phyloP scores from a whole-genome alignment of 1,140 invertebrate species.

The Penaeus chinensis region DNA sequence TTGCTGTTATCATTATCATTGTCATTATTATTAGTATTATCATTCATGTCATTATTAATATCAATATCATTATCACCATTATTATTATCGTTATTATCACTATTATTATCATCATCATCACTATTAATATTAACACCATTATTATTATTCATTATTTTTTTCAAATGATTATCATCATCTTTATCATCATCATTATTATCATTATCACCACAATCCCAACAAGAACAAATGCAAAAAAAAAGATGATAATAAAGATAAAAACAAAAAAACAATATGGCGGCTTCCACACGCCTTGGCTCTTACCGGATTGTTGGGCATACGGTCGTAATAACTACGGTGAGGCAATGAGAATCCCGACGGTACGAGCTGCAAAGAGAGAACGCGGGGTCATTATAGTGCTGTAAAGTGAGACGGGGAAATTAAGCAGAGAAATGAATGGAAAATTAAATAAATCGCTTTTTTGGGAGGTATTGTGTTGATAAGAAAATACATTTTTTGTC shows the following conservation, averaged over 20 bases:
- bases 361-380: constrained; percentile 65
- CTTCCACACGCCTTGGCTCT: constrained; percentile 43
- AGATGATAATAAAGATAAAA: too few relatives aligned
- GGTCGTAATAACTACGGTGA: constrained; percentile 71
- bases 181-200: too few relatives aligned
- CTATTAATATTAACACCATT: background rate
- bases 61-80: background rate
- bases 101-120: background rate
- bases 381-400: constrained; percentile 31
- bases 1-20: too few relatives aligned
- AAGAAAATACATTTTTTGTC: background rate
- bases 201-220: too few relatives aligned
- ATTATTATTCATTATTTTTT: background rate
- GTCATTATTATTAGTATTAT: too few relatives aligned
- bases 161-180: too few relatives aligned
- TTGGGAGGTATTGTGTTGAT: background rate
- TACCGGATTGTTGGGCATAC: constrained; percentile 68
- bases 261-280: background rate
- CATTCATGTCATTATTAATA: background rate
- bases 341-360: constrained; percentile 73
- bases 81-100: background rate
- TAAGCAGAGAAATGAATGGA: background rate
- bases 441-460: background rate
- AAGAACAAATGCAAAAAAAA: too few relatives aligned
- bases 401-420: background rate